phyloP scores from a whole-genome alignment of 1,140 invertebrate genomes.

The Carposina sasakii region DNA sequence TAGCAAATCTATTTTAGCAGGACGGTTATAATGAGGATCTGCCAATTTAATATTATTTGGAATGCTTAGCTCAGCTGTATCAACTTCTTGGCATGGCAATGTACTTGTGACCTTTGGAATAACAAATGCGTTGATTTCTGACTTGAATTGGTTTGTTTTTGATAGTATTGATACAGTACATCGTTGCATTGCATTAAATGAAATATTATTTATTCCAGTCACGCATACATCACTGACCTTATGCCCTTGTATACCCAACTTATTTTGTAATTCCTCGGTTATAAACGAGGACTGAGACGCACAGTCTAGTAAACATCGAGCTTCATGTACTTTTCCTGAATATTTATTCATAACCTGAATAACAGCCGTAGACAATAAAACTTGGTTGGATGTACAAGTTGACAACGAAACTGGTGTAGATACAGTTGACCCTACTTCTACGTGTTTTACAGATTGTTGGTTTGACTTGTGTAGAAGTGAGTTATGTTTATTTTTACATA shows the following conservation, averaged over 20 bases:
- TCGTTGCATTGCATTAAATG: neutral
- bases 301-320: slow-evolving; percentile 20
- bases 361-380: slow-evolving; percentile 24
- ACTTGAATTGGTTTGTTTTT: neutral
- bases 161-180: neutral
- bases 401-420: slow-evolving; percentile 1
- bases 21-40: slow-evolving; percentile 32
- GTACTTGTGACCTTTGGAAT: neutral
- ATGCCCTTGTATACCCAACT: neutral
- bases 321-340: slow-evolving; percentile 13
- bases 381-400: neutral
- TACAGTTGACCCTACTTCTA: neutral
- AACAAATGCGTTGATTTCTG: neutral
- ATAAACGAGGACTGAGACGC: neutral
- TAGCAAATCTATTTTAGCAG: slow-evolving; percentile 29
- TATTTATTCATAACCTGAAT: slow-evolving; percentile 15
- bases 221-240: neutral
- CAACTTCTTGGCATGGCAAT: slow-evolving; percentile 1
- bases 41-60: slow-evolving; percentile 30
- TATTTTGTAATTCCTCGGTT: neutral
- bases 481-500: no score
- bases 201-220: slow-evolving; percentile 4
- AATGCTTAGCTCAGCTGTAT: slow-evolving; percentile 12
- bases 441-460: neutral
- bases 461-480: neutral